Percentiles rank a stretch among this genome's conserved stretches.
Evolutionary conservation across 2,797 vertebrate species (phyloP).

Genomic region (Protosalanx chinensis): DNA sequence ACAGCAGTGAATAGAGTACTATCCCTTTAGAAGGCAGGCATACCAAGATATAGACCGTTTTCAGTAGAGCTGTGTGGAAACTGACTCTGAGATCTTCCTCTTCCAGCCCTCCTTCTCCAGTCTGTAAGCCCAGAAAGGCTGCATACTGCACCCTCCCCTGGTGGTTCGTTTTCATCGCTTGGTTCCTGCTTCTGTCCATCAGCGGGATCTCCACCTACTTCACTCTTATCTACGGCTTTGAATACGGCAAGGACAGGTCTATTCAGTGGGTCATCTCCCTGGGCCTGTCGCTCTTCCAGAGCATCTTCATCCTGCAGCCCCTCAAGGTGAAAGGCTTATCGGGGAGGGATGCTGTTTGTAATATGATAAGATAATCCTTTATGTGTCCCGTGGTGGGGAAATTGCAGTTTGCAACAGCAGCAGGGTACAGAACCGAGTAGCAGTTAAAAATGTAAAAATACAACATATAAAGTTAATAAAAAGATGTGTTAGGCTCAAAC

Average conservation of each 20-base stretch:
- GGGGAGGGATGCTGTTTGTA: not conserved
- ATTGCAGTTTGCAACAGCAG: too few species aligned
- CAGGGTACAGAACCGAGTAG: too few species aligned
- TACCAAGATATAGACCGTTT: too few species aligned
- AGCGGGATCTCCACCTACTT: conserved; percentile 79
- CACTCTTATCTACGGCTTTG: conserved; percentile 79
- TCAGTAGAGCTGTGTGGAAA: too few species aligned
- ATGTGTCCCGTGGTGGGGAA: too few species aligned
- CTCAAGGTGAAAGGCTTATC: conserved; percentile 70
- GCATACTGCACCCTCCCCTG: conserved; percentile 72
- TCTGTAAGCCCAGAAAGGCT: conserved; percentile 41
- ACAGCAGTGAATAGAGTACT: too few species aligned
- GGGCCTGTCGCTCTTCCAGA: conserved; percentile 79
- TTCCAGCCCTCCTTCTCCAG: conserved; percentile 49
- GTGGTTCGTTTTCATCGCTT: conserved; percentile 82
- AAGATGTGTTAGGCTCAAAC: too few species aligned
- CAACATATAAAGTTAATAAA: too few species aligned
- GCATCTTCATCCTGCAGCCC: conserved; percentile 83
- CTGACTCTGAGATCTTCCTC: not conserved
- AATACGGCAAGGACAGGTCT: conserved; percentile 75
- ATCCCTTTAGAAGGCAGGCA: too few species aligned
- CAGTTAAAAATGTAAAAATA: too few species aligned
- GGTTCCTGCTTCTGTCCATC: conserved; percentile 77
- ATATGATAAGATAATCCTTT: not conserved
- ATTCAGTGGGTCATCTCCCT: conserved; percentile 81